Percentiles rank a stretch among this genome's conserved stretches.
Evolutionary conservation across 1,140 invertebrate species (phyloP).

Genomic region (Drosophila hydei): DNA sequence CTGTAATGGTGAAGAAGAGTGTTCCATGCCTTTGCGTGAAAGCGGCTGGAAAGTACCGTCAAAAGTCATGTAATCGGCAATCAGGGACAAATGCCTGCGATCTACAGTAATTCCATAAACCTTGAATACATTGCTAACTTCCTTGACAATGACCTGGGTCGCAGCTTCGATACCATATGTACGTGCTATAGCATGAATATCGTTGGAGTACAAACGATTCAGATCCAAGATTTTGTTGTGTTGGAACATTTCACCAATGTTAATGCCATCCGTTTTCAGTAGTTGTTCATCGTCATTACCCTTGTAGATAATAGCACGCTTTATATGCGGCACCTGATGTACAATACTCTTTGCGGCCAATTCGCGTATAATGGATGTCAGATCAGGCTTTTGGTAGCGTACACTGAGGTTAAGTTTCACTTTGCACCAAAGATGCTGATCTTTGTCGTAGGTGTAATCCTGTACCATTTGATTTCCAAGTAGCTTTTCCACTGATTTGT

Average conservation of each 20-base stretch:
- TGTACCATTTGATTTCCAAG: slow-evolving; percentile 83
- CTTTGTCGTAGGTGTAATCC: slow-evolving; percentile 90
- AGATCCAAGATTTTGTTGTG: slow-evolving; percentile 93
- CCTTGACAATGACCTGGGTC: slow-evolving; percentile 93
- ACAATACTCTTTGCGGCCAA: slow-evolving; percentile 91
- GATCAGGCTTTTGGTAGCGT: slow-evolving; percentile 88
- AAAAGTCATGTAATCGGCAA: slow-evolving; percentile 99
- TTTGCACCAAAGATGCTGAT: slow-evolving; percentile 90
- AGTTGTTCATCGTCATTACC: slow-evolving; percentile 86
- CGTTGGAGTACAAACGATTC: slow-evolving; percentile 95
- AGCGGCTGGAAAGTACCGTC: slow-evolving; percentile 95
- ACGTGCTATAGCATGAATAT: slow-evolving; percentile 95
- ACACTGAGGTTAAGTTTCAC: slow-evolving; percentile 88
- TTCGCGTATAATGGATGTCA: slow-evolving; percentile 91
- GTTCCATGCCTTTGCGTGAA: slow-evolving; percentile 95
- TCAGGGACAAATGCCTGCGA: slow-evolving; percentile 94
- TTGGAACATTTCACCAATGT: slow-evolving; percentile 95
- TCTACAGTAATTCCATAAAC: slow-evolving; percentile 98
- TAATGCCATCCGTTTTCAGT: slow-evolving; percentile 97
- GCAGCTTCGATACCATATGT: slow-evolving; percentile 99
- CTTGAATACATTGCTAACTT: slow-evolving; percentile 96
- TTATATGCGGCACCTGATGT: slow-evolving; percentile 92
- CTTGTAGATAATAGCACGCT: slow-evolving; percentile 91
- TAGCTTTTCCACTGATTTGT: slow-evolving; percentile 85
- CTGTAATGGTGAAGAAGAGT: slow-evolving; percentile 95